phyloP scores from a whole-genome alignment of 2,113 vertebrate species.

The Morone saxatilis region DNA sequence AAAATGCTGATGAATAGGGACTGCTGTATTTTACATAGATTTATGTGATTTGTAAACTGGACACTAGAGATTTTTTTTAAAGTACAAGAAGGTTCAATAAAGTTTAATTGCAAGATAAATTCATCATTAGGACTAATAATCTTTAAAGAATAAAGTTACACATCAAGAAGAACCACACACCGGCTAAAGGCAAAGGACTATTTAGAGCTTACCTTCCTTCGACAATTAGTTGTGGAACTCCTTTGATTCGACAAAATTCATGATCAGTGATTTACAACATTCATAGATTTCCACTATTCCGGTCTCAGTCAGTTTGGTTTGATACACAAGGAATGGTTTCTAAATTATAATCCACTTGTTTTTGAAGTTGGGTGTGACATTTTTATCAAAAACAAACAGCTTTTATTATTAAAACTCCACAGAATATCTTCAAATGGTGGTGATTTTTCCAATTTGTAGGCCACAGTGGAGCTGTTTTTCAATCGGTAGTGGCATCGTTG shows the following conservation, averaged over 20 bases:
- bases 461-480: constrained; percentile 49
- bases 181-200: not conserved
- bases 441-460: not conserved
- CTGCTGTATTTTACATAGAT: no score
- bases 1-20: not conserved
- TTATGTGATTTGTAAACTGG: no score
- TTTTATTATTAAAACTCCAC: accelerated
- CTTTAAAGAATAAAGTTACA: not conserved
- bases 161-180: no score
- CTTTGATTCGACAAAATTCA: accelerated
- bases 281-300: constrained; percentile 53
- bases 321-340: constrained; percentile 31
- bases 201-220: constrained; percentile 69
- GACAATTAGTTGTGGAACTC: constrained; percentile 26
- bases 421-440: accelerated
- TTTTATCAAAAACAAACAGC: accelerated
- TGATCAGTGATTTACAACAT: accelerated
- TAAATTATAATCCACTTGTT: not conserved
- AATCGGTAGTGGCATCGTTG: not conserved
- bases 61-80: no score
- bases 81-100: no score
- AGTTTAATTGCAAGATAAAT: no score
- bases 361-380: accelerated
- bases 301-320: constrained; percentile 13
- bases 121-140: not conserved